Conservation (phyloP, 2,888 invertebrate species). For the Andrena camellia region DNA sequence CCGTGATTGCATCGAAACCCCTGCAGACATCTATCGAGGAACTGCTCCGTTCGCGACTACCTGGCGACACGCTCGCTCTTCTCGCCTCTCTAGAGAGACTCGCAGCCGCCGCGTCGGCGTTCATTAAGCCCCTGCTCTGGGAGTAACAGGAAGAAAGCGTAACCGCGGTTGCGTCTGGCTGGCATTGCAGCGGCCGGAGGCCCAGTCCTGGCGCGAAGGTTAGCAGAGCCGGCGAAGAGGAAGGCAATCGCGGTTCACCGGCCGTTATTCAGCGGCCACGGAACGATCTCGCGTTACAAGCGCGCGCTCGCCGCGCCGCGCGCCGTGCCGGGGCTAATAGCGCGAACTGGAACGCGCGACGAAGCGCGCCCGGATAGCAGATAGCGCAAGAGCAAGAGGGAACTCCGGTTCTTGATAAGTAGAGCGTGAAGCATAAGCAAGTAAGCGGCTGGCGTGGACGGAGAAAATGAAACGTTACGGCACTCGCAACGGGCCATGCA, state of each 20-base stretch:
- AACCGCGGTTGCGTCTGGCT: conserved; percentile 27
- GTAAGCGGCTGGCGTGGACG: conserved; percentile 38
- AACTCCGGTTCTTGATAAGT: conserved; percentile 80
- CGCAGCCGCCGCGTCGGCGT: too few relatives aligned
- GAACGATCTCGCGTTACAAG: conserved; percentile 62
- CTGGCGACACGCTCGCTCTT: too few relatives aligned
- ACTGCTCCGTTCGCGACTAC: conserved; percentile 6
- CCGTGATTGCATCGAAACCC: too few relatives aligned
- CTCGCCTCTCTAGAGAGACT: too few relatives aligned
- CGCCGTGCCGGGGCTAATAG: conserved; percentile 37
- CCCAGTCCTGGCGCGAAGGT: conserved; percentile 22
- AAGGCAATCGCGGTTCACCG: conserved; percentile 16
- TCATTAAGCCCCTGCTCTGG: too few relatives aligned
- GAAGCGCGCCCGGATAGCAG: conserved; percentile 23
- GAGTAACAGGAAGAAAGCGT: conserved; percentile 27
- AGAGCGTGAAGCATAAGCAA: conserved; percentile 81
- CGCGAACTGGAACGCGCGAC: conserved; percentile 55
- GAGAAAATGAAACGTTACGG: conserved; percentile 58
- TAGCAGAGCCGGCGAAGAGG: conserved; percentile 7
- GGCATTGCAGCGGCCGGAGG: conserved; percentile 33
- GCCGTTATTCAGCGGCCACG: conserved; percentile 44
- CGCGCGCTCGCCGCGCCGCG: conserved; percentile 17
- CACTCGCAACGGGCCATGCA: conserved; percentile 20
- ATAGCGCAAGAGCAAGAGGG: conserved; percentile 73
- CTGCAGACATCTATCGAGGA: not conserved